Evolutionary conservation across 2,888 invertebrate species (phyloP).

Genomic region (Plemyria rubiginata): DNA sequence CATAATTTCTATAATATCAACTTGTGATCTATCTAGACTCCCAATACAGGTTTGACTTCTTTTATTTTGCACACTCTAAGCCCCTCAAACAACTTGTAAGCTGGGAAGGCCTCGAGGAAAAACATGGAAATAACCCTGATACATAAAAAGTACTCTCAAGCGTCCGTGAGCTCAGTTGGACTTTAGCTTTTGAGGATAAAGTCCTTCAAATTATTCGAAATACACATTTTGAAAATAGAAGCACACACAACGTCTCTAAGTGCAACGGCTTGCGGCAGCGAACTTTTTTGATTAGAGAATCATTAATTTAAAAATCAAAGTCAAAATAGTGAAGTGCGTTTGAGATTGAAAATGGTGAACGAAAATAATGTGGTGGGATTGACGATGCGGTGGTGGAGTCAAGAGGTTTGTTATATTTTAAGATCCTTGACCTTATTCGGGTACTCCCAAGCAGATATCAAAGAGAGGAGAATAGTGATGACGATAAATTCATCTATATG

Average conservation of each 20-base stretch:
- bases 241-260: background rate
- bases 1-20: background rate
- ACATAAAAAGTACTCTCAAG: slow-evolving; percentile 1
- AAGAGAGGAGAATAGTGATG: too few relatives aligned
- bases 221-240: background rate
- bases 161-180: slow-evolving; percentile 30
- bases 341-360: slow-evolving; percentile 12
- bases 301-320: background rate
- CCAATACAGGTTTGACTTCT: slow-evolving; percentile 10
- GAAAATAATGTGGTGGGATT: slow-evolving; percentile 25
- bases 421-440: too few relatives aligned
- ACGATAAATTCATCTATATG: too few relatives aligned
- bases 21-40: background rate
- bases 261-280: background rate
- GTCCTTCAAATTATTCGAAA: slow-evolving; percentile 8
- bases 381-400: slow-evolving; percentile 16
- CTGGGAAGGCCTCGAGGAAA: slow-evolving; percentile 32
- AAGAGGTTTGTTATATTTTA: slow-evolving; percentile 22
- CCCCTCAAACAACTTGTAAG: slow-evolving; percentile 6
- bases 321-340: background rate
- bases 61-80: slow-evolving; percentile 2
- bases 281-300: background rate
- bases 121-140: slow-evolving; percentile 15
- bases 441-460: too few relatives aligned
- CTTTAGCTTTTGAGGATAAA: slow-evolving; percentile 17